These are phyloP conservation scores for Holothuria glaberrima DNA, from an alignment of 35 echinoderm and acorn worm species.

Conservation along the genomic window DNA sequence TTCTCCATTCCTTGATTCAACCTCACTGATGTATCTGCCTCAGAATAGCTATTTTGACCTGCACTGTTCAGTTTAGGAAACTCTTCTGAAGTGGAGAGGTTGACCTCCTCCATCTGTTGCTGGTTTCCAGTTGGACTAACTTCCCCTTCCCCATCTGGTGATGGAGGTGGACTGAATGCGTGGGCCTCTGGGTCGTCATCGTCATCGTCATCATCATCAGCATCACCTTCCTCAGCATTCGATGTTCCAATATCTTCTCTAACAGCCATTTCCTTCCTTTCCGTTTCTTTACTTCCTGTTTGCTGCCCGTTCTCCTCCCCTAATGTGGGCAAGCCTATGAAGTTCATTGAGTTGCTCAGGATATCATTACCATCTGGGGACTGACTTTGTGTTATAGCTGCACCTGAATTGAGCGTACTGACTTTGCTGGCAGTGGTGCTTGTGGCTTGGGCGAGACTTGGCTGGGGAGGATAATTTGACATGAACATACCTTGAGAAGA, in stretches of 20 bases:
- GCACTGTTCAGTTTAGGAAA: background rate
- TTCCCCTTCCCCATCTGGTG: background rate
- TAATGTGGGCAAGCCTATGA: slow-evolving; percentile 46
- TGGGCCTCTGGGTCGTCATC: slow-evolving; percentile 42
- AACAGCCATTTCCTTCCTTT: background rate
- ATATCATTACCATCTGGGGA: slow-evolving; percentile 34
- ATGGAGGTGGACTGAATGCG: slow-evolving; percentile 26
- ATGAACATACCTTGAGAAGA: slow-evolving; percentile 23
- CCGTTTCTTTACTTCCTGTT: background rate
- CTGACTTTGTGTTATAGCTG: background rate
- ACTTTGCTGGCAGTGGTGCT: background rate
- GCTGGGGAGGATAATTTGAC: slow-evolving; percentile 2
- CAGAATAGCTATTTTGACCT: background rate
- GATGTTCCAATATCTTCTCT: background rate
- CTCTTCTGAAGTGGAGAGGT: background rate
- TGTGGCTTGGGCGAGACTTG: background rate
- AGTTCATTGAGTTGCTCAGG: slow-evolving; percentile 58
- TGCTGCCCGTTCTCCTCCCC: slow-evolving; percentile 30
- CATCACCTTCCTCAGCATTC: background rate
- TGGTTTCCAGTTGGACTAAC: background rate
- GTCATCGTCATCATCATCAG: slow-evolving; percentile 2
- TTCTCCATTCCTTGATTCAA: slow-evolving; percentile 4
- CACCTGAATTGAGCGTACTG: background rate
- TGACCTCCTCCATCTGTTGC: slow-evolving; percentile 1
- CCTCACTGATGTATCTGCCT: background rate